Evolutionary conservation across 2,113 vertebrate species (phyloP).

Genomic region (Aleadryas rufinucha): DNA sequence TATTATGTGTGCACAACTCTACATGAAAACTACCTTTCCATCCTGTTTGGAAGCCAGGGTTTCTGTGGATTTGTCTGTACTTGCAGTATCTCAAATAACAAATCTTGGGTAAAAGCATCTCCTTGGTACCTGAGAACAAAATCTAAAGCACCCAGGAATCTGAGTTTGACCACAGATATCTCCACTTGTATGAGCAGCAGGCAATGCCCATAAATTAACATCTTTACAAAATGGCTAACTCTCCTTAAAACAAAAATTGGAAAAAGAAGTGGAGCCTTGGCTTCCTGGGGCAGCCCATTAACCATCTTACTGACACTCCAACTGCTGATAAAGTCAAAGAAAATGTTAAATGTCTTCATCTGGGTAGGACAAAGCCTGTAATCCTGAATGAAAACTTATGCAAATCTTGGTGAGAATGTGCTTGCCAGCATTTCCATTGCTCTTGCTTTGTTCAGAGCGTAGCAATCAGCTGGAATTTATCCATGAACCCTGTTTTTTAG

Average conservation of each 20-base stretch:
- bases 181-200: not conserved
- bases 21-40: not conserved
- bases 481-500: not conserved
- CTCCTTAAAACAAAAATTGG: not conserved
- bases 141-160: not conserved
- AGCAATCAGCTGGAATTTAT: slow-evolving; percentile 6
- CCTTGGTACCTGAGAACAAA: not conserved
- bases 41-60: not conserved
- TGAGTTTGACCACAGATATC: not conserved
- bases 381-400: not conserved
- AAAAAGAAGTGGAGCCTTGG: not conserved
- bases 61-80: not conserved
- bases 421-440: not conserved
- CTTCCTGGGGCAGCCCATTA: not conserved
- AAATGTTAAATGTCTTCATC: not conserved
- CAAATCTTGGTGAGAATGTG: not conserved
- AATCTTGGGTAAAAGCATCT: not conserved
- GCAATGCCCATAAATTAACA: not conserved
- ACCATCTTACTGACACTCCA: not conserved
- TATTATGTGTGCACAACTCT: not conserved
- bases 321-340: not conserved
- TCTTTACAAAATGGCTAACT: not conserved
- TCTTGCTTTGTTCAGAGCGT: not conserved
- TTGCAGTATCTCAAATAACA: not conserved
- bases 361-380: not conserved